These are phyloP conservation scores for Tipula lateralis DNA, from an alignment of 2,888 invertebrate species.

Conservation along the genomic window DNA sequence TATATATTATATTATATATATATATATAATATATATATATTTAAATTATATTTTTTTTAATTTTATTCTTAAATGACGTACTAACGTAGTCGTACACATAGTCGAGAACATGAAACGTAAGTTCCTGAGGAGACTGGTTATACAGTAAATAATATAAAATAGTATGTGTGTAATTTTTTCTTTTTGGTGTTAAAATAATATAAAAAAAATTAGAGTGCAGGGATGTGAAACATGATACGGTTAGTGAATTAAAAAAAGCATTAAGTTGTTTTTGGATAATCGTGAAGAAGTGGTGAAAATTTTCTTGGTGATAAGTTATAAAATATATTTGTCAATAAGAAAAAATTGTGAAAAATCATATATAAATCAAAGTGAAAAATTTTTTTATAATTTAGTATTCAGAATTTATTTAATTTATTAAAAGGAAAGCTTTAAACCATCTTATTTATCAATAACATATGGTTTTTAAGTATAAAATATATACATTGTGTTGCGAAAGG, in stretches of 20 bases:
- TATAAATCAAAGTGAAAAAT: background rate
- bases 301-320: background rate
- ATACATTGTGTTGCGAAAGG: background rate
- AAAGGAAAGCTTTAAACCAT: background rate
- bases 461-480: background rate
- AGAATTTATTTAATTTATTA: background rate
- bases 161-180: conserved; percentile 14
- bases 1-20: background rate
- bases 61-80: conserved; percentile 14
- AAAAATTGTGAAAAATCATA: background rate
- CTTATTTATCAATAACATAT: conserved; percentile 9
- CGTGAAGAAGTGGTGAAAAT: conserved; percentile 24
- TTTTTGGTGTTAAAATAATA: conserved; percentile 19
- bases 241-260: conserved; percentile 6
- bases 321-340: background rate
- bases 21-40: background rate
- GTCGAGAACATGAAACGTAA: conserved; percentile 24
- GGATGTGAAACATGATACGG: conserved; percentile 24
- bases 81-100: background rate
- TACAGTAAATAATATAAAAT: conserved; percentile 11
- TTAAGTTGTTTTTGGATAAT: conserved; percentile 24
- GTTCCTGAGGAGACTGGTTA: conserved; percentile 24
- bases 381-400: background rate
- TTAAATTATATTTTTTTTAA: conserved; percentile 7
- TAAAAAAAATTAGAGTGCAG: conserved; percentile 14